phyloP scores from a whole-genome alignment of 2,113 vertebrate genomes.

The Stegostoma tigrinum region DNA sequence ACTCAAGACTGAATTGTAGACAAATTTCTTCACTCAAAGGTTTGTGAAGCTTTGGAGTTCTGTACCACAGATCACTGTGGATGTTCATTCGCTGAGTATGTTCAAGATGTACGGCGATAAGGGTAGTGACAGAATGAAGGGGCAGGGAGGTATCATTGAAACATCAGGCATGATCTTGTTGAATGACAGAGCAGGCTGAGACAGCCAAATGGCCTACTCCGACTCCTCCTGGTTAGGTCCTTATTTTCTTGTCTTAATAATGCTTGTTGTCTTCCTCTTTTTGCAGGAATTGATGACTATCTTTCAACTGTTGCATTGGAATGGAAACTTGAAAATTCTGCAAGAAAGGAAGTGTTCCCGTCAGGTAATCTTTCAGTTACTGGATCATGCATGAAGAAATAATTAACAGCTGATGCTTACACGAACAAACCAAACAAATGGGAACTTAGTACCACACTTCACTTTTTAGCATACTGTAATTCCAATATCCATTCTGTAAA shows the following conservation, averaged over 20 bases:
- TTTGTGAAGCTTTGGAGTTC: not conserved
- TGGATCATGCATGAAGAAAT: not conserved
- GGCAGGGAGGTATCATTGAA: too few relatives aligned
- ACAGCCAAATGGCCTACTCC: not conserved
- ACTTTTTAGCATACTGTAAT: not conserved
- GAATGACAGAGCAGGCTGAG: not conserved
- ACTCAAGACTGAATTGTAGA: not conserved
- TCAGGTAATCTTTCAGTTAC: slow-evolving; percentile 54
- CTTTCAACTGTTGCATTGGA: slow-evolving; percentile 80
- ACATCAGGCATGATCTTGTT: not conserved
- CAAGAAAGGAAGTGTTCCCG: slow-evolving; percentile 69
- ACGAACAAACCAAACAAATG: not conserved
- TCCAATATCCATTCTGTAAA: not conserved
- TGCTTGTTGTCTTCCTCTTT: slow-evolving; percentile 31
- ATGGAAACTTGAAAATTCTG: slow-evolving; percentile 71
- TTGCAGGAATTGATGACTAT: slow-evolving; percentile 76
- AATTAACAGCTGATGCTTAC: not conserved
- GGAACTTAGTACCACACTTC: not conserved
- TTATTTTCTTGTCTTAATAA: not conserved
- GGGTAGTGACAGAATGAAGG: not conserved
- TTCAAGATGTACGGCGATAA: not conserved
- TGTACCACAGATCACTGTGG: not conserved
- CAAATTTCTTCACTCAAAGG: not conserved
- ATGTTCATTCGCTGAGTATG: not conserved
- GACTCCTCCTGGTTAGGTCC: not conserved